A percentile compares a stretch with the other conserved stretches of the same genome.
Evolutionary conservation across 2,113 vertebrate species (phyloP).

Genomic region (Mesoclemmys tuberculata): DNA sequence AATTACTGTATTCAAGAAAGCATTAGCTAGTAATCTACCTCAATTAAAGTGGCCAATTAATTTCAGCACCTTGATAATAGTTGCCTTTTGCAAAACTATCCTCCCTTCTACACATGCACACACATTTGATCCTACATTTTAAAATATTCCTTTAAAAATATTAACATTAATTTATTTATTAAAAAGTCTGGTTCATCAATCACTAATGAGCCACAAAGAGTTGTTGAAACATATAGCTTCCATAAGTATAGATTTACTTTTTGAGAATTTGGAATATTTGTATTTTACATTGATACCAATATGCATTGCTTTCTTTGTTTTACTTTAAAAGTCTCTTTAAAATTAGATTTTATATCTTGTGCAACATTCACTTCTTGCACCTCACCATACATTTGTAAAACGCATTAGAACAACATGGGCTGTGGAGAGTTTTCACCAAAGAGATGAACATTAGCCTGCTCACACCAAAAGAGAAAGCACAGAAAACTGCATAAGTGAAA

Average conservation of each 20-base stretch:
- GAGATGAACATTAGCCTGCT: not conserved
- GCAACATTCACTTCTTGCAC: not conserved
- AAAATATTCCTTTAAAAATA: constrained; percentile 75
- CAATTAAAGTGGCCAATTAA: constrained; percentile 89
- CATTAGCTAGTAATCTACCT: constrained; percentile 91
- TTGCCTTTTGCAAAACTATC: constrained; percentile 84
- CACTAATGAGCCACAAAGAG: not conserved
- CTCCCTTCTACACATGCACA: constrained; percentile 63
- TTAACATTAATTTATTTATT: constrained; percentile 68
- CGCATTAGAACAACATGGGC: not conserved
- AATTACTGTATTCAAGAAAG: constrained; percentile 91
- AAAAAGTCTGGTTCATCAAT: constrained; percentile 43
- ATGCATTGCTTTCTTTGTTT: not conserved
- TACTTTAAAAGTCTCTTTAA: not conserved
- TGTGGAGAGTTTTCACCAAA: not conserved
- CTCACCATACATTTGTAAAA: not conserved
- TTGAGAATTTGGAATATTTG: not conserved
- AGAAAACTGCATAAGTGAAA: not conserved
- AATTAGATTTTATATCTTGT: not conserved
- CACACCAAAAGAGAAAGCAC: not conserved
- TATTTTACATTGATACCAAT: not conserved
- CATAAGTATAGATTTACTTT: not conserved
- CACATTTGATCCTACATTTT: constrained; percentile 72
- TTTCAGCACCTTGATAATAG: constrained; percentile 88
- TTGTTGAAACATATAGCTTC: constrained; percentile 3